Conservation (phyloP, 2,113 vertebrate genomes). For the Alces alces region DNA sequence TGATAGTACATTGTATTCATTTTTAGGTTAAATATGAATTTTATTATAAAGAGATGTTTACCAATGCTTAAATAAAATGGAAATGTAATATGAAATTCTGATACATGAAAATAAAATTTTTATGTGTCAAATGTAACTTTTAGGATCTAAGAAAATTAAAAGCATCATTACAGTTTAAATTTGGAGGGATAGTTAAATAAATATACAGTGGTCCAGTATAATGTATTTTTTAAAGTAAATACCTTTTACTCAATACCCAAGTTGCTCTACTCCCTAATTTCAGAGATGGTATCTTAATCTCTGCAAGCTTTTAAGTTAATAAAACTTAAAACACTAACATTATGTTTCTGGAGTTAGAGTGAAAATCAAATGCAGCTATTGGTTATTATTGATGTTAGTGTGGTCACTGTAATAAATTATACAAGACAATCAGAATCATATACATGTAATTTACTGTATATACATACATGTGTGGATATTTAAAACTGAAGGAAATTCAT, state of each 20-base stretch:
- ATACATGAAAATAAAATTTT: neutral
- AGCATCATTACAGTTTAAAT: neutral
- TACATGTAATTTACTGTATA: neutral
- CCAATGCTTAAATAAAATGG: neutral
- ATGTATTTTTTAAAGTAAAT: too few species aligned
- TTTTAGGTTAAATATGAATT: neutral
- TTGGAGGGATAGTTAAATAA: neutral
- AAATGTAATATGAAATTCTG: neutral
- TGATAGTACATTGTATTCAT: neutral
- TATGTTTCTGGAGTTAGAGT: neutral
- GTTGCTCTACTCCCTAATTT: neutral
- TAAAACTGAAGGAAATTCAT: neutral
- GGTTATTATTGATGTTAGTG: neutral
- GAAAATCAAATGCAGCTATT: neutral
- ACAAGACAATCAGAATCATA: neutral
- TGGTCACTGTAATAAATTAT: neutral
- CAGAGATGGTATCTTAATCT: neutral
- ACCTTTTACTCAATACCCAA: neutral
- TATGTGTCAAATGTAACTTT: neutral
- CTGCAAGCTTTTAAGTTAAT: neutral
- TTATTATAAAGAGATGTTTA: neutral
- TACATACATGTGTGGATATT: neutral
- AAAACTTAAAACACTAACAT: neutral
- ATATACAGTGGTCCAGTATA: neutral
- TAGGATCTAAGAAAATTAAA: neutral